Conservation (phyloP, 2,113 vertebrate species). For the Coryphaenoides rupestris region DNA sequence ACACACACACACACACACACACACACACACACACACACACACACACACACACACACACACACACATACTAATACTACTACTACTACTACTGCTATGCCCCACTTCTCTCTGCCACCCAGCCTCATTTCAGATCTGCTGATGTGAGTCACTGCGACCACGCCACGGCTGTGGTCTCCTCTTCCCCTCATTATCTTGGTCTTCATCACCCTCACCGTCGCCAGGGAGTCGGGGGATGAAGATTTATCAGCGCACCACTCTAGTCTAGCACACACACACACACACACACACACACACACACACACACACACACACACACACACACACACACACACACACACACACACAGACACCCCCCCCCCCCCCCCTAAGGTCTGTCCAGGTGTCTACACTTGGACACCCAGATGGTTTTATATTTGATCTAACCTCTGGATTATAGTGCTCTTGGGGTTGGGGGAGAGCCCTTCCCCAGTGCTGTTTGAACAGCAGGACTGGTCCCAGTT, state of each 20-base stretch:
- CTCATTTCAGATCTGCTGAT: neutral
- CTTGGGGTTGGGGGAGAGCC: slow-evolving; percentile 14
- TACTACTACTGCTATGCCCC: neutral
- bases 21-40: too few relatives aligned
- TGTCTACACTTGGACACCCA: slow-evolving; percentile 59
- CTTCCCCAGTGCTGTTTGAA: slow-evolving; percentile 31
- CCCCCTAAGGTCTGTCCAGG: slow-evolving; percentile 65
- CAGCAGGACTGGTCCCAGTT: slow-evolving; percentile 16
- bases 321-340: slow-evolving; percentile 5
- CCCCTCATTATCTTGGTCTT: neutral
- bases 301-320: slow-evolving; percentile 4
- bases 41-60: neutral
- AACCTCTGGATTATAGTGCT: slow-evolving; percentile 24
- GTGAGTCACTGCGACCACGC: neutral
- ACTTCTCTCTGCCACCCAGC: neutral
- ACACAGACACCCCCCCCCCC: too few relatives aligned
- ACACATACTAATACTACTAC: neutral
- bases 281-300: too few relatives aligned
- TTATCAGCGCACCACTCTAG: neutral
- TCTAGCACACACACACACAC: too few relatives aligned
- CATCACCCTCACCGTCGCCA: neutral
- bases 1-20: neutral
- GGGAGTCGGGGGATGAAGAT: neutral
- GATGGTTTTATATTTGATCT: slow-evolving; percentile 18
- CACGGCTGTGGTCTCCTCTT: neutral